Percentiles rank a stretch among this genome's conserved stretches.
Evolutionary conservation across 2,797 vertebrate species (phyloP).

Genomic region (Gallinago nigripennis): DNA sequence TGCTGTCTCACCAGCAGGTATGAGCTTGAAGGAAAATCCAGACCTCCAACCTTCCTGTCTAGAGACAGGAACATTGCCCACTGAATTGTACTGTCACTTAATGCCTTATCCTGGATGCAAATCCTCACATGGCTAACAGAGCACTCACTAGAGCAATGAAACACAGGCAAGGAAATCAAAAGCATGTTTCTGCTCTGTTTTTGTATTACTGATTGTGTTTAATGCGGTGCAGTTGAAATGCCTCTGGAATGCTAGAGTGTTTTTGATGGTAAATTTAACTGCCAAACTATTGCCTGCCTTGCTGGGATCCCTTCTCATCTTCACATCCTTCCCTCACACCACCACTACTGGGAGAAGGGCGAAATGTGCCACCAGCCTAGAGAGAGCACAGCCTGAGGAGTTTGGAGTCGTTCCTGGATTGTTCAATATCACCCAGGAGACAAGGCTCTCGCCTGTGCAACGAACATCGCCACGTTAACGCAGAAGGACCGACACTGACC

Average conservation of each 20-base stretch:
- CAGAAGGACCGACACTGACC: not conserved
- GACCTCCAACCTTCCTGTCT: not conserved
- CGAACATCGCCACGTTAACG: fast-evolving
- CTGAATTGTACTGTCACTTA: constrained; percentile 15
- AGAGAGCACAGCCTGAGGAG: not conserved
- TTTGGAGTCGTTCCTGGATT: not conserved
- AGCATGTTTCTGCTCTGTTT: constrained; percentile 35
- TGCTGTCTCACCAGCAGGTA: not conserved
- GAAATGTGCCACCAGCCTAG: not conserved
- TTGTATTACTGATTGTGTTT: constrained; percentile 48
- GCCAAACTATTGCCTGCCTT: constrained; percentile 25
- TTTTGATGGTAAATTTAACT: constrained; percentile 58
- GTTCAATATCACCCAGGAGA: constrained; percentile 41
- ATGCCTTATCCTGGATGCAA: constrained; percentile 26
- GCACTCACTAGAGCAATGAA: constrained; percentile 22
- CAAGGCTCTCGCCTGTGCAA: not conserved
- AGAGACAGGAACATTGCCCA: constrained; percentile 18
- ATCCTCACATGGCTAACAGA: constrained; percentile 35
- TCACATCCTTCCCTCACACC: constrained; percentile 1
- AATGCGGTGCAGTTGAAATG: constrained; percentile 51
- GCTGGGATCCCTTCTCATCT: constrained; percentile 24
- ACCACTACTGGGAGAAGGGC: not conserved
- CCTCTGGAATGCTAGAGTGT: constrained; percentile 13
- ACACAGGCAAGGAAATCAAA: constrained; percentile 54
- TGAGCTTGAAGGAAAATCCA: constrained; percentile 15